Percentiles rank a stretch among this genome's conserved stretches.
These are phyloP conservation scores for Teleogryllus occipitalis DNA, from an alignment of 1,140 invertebrate genomes.

Conservation along the genomic window DNA sequence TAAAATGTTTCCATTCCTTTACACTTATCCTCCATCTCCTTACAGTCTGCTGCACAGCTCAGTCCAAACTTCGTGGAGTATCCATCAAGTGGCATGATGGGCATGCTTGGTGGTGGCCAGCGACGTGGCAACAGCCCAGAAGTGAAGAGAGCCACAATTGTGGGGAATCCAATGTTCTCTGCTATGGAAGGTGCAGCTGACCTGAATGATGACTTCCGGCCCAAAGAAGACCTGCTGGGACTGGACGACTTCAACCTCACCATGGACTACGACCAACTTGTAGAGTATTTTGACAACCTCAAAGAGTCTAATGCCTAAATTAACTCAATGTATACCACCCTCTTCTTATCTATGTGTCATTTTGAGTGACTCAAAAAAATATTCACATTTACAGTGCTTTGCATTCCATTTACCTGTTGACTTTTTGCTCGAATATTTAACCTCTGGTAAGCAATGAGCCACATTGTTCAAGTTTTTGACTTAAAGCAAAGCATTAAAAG, in stretches of 20 bases:
- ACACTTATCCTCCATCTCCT: not conserved
- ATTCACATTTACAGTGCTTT: not conserved
- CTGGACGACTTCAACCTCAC: conserved; percentile 73
- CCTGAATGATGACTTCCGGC: conserved; percentile 34
- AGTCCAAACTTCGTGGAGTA: conserved; percentile 29
- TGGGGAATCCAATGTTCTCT: conserved; percentile 80
- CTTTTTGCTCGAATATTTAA: too few relatives aligned
- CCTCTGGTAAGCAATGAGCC: too few relatives aligned
- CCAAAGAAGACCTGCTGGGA: conserved; percentile 40
- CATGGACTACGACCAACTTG: conserved; percentile 94
- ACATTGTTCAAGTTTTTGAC: too few relatives aligned
- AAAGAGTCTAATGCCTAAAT: conserved; percentile 66
- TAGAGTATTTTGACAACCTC: conserved; percentile 95
- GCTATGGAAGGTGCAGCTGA: conserved; percentile 34
- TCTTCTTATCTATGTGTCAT: not conserved
- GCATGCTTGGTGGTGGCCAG: conserved; percentile 19
- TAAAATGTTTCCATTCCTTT: not conserved
- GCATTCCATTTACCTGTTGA: not conserved
- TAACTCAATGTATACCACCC: not conserved
- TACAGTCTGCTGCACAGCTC: conserved; percentile 18
- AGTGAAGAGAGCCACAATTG: conserved; percentile 72
- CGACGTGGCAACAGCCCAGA: conserved; percentile 38
- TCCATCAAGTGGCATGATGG: conserved; percentile 12
- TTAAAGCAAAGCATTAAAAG: too few relatives aligned
- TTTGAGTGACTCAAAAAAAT: too few relatives aligned